Evolutionary conservation across 2,113 vertebrate genomes (phyloP).

Genomic region (Rhizomys pruinosus): DNA sequence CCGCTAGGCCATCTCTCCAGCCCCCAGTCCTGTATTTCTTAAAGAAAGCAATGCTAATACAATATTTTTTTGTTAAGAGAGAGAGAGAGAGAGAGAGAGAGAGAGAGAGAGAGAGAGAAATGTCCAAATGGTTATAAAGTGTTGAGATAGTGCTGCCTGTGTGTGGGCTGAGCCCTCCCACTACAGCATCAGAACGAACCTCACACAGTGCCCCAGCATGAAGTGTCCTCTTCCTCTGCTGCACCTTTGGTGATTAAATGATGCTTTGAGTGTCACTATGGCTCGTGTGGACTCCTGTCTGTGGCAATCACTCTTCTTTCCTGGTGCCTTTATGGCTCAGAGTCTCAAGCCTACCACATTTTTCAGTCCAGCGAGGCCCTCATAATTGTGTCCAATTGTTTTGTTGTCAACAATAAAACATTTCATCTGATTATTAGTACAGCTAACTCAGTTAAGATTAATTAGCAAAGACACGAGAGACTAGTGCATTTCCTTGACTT

Average conservation of each 20-base stretch:
- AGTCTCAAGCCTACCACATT: background rate
- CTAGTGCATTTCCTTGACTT: background rate
- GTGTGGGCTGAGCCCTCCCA: background rate
- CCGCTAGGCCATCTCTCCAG: no score
- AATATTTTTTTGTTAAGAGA: no score
- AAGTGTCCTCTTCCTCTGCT: background rate
- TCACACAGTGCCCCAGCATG: background rate
- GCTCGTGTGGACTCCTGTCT: background rate
- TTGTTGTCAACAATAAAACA: background rate
- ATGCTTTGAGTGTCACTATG: no score
- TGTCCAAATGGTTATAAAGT: background rate
- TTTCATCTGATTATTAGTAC: conserved; percentile 8
- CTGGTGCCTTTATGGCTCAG: background rate
- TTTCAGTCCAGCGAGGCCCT: background rate
- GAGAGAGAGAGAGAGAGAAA: no score
- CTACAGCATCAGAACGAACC: background rate
- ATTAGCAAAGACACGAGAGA: background rate
- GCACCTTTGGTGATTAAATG: background rate
- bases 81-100: no score
- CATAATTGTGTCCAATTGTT: background rate
- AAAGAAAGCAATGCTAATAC: no score
- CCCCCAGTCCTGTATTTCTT: no score
- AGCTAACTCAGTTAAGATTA: background rate
- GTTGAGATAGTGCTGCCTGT: background rate
- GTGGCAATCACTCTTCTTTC: background rate